Evolutionary conservation across 2,888 invertebrate genomes (phyloP).

Genomic region (Agonopterix alstromeriana): DNA sequence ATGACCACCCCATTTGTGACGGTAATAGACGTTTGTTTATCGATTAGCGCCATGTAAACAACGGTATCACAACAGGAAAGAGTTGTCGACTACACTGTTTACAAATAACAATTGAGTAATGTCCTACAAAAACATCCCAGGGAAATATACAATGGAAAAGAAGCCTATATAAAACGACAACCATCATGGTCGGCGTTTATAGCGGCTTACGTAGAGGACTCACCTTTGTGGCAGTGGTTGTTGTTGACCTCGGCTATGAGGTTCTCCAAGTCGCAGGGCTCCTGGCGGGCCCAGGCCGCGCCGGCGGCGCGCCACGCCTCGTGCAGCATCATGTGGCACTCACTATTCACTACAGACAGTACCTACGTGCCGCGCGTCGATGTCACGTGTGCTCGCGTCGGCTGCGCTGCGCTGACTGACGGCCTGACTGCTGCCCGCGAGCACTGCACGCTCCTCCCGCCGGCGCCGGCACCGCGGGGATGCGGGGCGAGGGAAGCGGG

Average conservation of each 20-base stretch:
- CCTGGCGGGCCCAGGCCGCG: constrained; percentile 40
- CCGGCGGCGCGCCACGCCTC: constrained; percentile 44
- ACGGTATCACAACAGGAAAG: not conserved
- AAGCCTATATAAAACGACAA: not conserved
- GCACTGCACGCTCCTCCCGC: constrained; percentile 5
- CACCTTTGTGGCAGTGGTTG: constrained; percentile 52
- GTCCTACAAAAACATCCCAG: not conserved
- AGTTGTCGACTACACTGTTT: no score
- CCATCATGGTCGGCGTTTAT: constrained; percentile 10
- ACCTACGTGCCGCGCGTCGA: constrained; percentile 16
- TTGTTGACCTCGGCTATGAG: constrained; percentile 62
- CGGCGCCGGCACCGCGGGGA: constrained; percentile 14
- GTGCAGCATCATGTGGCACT: constrained; percentile 46
- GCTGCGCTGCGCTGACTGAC: constrained; percentile 21
- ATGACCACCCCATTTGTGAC: no score
- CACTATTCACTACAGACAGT: constrained; percentile 13
- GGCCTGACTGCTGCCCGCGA: constrained; percentile 5
- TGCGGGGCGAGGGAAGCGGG: no score
- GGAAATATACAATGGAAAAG: not conserved
- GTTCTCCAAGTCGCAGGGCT: constrained; percentile 42
- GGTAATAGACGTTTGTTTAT: not conserved
- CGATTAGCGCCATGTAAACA: not conserved
- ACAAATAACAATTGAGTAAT: not conserved
- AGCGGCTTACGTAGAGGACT: constrained; percentile 19
- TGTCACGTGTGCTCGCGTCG: constrained; percentile 22